Conservation (phyloP, 2,888 invertebrate species). For the Callyntrura guangdongensis region DNA sequence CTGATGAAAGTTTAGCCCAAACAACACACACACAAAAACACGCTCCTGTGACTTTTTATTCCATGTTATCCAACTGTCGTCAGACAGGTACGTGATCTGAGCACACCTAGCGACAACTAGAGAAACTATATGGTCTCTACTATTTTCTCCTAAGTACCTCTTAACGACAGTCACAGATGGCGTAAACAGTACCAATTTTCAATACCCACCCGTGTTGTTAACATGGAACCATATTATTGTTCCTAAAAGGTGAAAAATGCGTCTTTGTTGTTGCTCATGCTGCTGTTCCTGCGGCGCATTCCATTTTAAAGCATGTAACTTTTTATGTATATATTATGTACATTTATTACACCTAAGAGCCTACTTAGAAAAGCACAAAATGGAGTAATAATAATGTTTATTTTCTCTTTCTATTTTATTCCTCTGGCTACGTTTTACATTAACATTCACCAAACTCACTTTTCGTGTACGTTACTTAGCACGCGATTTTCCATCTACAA, state of each 20-base stretch:
- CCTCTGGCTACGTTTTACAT: conserved; percentile 1
- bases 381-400: conserved; percentile 57
- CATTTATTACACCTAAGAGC: conserved; percentile 59
- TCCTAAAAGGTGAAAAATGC: background rate
- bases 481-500: conserved; percentile 37
- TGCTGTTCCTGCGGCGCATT: background rate
- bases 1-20: no score
- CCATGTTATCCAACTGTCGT: no score
- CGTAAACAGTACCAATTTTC: background rate
- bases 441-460: conserved; percentile 24
- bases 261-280: background rate
- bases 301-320: conserved; percentile 58
- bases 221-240: background rate
- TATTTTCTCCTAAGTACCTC: no score
- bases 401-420: conserved; percentile 13
- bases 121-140: no score
- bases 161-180: background rate
- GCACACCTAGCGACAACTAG: no score
- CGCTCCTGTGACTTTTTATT: no score
- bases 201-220: background rate
- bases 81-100: no score
- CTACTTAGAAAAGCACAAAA: conserved; percentile 48
- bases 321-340: conserved; percentile 35
- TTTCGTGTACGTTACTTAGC: conserved; percentile 18
- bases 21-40: no score